A percentile compares a stretch with the other conserved stretches of the same genome.
phyloP scores from a whole-genome alignment of 1,140 invertebrate species.

The Drosophila rufa region DNA sequence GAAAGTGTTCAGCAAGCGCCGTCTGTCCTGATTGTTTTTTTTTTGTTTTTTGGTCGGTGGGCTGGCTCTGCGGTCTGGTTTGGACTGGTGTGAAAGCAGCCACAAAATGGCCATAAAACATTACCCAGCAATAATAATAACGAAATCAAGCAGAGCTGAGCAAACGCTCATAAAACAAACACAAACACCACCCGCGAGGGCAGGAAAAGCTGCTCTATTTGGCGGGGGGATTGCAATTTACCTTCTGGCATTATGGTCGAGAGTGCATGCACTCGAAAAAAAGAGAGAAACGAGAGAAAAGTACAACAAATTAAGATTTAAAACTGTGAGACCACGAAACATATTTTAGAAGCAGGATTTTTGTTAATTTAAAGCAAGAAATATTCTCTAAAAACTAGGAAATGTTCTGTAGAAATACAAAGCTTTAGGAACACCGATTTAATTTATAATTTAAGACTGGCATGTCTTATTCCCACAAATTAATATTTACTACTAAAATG shows the following conservation, averaged over 20 bases:
- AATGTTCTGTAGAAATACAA: too few species aligned
- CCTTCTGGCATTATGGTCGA: conserved; percentile 14
- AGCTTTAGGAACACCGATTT: too few species aligned
- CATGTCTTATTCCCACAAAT: not conserved
- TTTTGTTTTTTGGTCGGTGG: conserved; percentile 31
- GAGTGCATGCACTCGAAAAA: conserved; percentile 20
- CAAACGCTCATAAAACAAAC: conserved; percentile 67
- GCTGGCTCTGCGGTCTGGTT: conserved; percentile 16
- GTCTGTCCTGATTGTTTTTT: conserved; percentile 13
- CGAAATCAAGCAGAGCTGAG: conserved; percentile 63
- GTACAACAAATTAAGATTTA: not conserved
- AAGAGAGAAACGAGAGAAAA: not conserved
- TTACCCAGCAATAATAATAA: conserved; percentile 69
- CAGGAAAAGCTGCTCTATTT: not conserved
- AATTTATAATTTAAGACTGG: too few species aligned
- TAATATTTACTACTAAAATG: too few species aligned
- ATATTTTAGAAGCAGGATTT: not conserved
- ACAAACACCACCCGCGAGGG: conserved; percentile 33
- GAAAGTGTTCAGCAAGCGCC: conserved; percentile 56
- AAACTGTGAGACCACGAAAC: not conserved
- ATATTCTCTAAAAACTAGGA: too few species aligned
- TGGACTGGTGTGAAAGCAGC: conserved; percentile 29
- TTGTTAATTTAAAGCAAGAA: too few species aligned
- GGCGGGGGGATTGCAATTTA: conserved; percentile 13
- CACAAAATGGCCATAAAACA: conserved; percentile 66